Conservation (phyloP, 1,140 invertebrate species). For the Zaprionus ghesquierei region DNA sequence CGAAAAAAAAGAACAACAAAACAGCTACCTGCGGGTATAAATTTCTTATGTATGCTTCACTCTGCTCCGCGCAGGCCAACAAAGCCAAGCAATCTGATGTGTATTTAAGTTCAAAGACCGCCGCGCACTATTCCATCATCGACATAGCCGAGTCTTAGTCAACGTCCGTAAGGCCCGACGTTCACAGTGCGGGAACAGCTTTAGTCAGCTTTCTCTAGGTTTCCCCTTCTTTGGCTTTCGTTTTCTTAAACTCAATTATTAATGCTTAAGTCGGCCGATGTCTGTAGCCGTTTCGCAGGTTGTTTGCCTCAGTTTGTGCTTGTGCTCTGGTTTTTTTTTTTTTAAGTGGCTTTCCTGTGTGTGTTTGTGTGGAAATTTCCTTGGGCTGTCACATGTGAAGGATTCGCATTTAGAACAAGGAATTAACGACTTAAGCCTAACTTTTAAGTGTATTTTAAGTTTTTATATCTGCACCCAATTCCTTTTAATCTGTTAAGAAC, state of each 20-base stretch:
- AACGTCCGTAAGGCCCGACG: not conserved
- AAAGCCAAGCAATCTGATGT: constrained; percentile 58
- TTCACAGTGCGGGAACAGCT: not conserved
- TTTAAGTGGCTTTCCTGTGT: constrained; percentile 55
- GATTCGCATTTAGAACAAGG: constrained; percentile 55
- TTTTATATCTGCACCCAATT: constrained; percentile 18
- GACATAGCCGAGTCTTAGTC: not conserved
- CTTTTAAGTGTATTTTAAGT: constrained; percentile 34
- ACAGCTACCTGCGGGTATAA: constrained; percentile 41
- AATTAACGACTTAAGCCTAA: constrained; percentile 44
- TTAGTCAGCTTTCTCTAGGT: constrained; percentile 30
- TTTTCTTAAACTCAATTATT: constrained; percentile 74
- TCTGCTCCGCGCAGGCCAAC: constrained; percentile 30
- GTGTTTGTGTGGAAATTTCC: constrained; percentile 21
- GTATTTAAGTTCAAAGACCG: constrained; percentile 57
- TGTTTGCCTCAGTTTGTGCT: constrained; percentile 5
- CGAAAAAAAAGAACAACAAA: constrained; percentile 39
- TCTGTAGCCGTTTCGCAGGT: constrained; percentile 59
- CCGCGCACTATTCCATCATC: constrained; percentile 56
- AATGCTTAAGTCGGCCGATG: constrained; percentile 58
- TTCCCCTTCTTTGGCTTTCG: constrained; percentile 52
- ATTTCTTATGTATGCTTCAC: constrained; percentile 66
- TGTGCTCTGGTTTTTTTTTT: constrained; percentile 42
- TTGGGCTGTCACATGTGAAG: constrained; percentile 39
- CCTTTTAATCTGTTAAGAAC: not conserved